Conservation (phyloP, 2,888 invertebrate species). For the Eurytoma adleriae region DNA sequence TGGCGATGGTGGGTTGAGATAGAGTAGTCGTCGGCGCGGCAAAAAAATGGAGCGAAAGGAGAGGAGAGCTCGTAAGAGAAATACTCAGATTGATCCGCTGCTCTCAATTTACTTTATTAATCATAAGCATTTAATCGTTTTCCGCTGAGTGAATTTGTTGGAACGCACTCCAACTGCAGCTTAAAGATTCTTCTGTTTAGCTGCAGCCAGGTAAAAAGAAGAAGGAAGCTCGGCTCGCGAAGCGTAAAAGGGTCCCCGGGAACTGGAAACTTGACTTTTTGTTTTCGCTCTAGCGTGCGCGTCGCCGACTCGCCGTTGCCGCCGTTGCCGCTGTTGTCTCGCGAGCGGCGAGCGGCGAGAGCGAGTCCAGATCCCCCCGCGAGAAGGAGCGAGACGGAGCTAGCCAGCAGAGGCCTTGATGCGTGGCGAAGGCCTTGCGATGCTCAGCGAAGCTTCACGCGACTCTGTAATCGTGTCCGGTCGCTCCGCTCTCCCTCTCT, state of each 20-base stretch:
- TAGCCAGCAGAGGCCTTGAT: conserved; percentile 67
- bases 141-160: too few relatives aligned
- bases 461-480: conserved; percentile 74
- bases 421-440: conserved; percentile 73
- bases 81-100: too few relatives aligned
- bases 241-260: neutral
- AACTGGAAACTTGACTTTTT: conserved; percentile 54
- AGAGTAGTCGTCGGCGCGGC: neutral
- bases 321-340: conserved; percentile 1
- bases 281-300: conserved; percentile 20
- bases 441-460: conserved; percentile 74
- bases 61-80: conserved; percentile 7
- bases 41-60: neutral
- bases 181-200: too few relatives aligned
- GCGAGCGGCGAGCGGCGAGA: neutral
- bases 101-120: too few relatives aligned
- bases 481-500: conserved; percentile 59
- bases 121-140: too few relatives aligned
- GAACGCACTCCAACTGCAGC: too few relatives aligned
- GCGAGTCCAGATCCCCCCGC: neutral
- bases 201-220: too few relatives aligned
- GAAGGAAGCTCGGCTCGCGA: neutral
- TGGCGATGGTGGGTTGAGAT: conserved; percentile 36
- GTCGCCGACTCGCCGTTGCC: too few relatives aligned
- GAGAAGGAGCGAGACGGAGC: conserved; percentile 42